phyloP scores from a whole-genome alignment of 53 echinoderm and acorn worm genomes.

The Arbacia lixula region DNA sequence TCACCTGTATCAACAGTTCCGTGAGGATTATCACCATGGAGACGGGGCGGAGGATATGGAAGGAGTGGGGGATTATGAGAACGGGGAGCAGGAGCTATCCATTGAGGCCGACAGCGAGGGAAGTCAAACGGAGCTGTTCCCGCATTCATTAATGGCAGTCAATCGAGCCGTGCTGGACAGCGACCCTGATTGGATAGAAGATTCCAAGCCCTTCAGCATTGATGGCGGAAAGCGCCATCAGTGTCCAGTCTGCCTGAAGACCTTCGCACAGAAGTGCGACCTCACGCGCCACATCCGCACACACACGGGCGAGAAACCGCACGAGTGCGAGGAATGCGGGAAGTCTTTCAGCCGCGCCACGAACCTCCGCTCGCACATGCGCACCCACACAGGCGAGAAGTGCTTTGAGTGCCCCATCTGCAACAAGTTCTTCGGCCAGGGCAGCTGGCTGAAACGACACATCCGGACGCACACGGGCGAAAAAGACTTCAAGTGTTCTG shows the following conservation, averaged over 20 bases:
- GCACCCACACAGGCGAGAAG: conserved; percentile 63
- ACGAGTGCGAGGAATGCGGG: conserved; percentile 51
- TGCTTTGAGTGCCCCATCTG: conserved; percentile 64
- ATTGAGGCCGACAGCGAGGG: conserved; percentile 19
- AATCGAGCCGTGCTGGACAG: no score
- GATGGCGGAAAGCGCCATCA: conserved; percentile 24
- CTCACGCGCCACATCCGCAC: conserved; percentile 55
- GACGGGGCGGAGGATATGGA: not conserved
- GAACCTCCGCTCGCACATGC: conserved; percentile 55
- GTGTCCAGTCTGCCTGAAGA: conserved; percentile 49
- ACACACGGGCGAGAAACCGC: conserved; percentile 53
- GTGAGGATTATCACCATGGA: not conserved
- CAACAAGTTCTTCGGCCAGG: conserved; percentile 48
- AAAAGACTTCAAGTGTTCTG: conserved; percentile 45
- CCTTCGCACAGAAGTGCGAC: conserved; percentile 41
- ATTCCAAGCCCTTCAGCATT: no score
- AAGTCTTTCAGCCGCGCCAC: conserved; percentile 52
- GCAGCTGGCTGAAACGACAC: conserved; percentile 51
- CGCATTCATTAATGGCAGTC: not conserved
- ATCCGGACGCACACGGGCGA: conserved; percentile 37
- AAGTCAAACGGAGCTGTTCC: not conserved
- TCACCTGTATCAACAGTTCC: not conserved
- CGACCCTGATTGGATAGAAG: no score
- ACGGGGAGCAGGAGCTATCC: not conserved
- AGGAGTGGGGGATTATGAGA: conserved; percentile 9